These are phyloP conservation scores for Argyresthia goedartella DNA, from an alignment of 2,888 invertebrate species.

Conservation along the genomic window DNA sequence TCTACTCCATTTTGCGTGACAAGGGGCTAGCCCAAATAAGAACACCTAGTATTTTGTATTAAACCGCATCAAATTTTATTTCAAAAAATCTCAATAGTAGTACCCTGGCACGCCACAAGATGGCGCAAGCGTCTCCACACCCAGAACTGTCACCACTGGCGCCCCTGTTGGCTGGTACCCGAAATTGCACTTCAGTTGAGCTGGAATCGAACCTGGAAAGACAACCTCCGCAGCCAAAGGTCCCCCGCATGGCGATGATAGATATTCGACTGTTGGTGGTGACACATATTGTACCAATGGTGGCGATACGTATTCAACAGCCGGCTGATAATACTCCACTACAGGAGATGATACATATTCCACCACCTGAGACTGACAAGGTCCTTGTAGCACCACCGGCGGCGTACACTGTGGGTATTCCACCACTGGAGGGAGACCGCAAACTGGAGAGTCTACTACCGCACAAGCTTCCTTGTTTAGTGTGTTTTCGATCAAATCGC, in stretches of 20 bases:
- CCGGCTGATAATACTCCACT: not conserved
- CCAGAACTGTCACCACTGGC: conserved; percentile 21
- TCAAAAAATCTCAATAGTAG: not conserved
- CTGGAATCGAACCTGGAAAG: conserved; percentile 30
- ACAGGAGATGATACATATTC: not conserved
- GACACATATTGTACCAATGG: not conserved
- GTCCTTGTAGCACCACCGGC: not conserved
- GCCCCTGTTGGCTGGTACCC: conserved; percentile 20
- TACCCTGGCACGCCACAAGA: not conserved
- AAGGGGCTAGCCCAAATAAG: no score
- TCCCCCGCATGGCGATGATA: not conserved
- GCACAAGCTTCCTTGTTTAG: not conserved
- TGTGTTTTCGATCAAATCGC: conserved; percentile 30
- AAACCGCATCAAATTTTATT: not conserved
- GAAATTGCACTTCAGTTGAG: conserved; percentile 27
- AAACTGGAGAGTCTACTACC: not conserved
- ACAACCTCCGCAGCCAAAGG: conserved; percentile 23
- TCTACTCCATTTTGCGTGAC: no score
- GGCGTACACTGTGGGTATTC: not conserved
- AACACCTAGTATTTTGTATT: no score
- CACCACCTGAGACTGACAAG: not conserved
- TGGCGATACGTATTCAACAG: not conserved
- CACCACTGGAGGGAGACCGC: not conserved
- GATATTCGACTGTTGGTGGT: not conserved
- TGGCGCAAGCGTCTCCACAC: not conserved